Evolutionary conservation across 2,113 vertebrate genomes (phyloP), one percentile per base, ranked within the genome.

Genomic region (Calcarius ornatus): DNA sequence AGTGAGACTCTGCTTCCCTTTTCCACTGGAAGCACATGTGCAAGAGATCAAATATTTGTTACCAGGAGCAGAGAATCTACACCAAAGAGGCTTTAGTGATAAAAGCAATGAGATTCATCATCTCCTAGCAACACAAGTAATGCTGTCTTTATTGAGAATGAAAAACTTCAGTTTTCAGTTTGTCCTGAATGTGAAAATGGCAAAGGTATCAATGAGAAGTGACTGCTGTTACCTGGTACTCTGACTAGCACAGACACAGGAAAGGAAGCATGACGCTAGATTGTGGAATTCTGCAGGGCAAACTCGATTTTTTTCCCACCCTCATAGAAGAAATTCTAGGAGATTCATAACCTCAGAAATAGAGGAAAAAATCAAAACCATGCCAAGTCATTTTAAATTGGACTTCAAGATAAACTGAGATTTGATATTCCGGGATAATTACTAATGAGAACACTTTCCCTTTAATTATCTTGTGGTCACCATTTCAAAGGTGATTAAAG

Each of bases 401-500:
- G 89, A 97, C 97, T 97, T 95, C 27, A 90, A 68, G 97, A 98
- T 97, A 97, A 98, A 94, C 90, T 90, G 98, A 97, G 97, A 98
- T 97, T 97, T 97, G 97, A 98, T 98, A 98, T 98, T 98, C 98
- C 95, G 92, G 97, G 96, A 97, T 97, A 97, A 98, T 97, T 98
- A 97, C 98, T 98, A 97, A 92, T 89, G 97, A 97, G 98, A 97
- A 95, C 97, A 98, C 97, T 98, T 98, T 99, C 99, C 98, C 99
- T 99, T 99, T 99, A 99, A 99, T 99, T 99, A 99, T 97, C 97
- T 97, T 98, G 98, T 98, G 99, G 98, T 98, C 98, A 98, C 98
- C 98, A 98, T 98, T 99, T 98, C 98, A 98, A 98, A 98, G 97
- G 98, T 98, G 98, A 99, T 98, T 98, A 98, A 99, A 99, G 97